These are phyloP conservation scores for Oscheius sp. DNA, from an alignment of 2,888 invertebrate genomes.

Conservation along the genomic window DNA sequence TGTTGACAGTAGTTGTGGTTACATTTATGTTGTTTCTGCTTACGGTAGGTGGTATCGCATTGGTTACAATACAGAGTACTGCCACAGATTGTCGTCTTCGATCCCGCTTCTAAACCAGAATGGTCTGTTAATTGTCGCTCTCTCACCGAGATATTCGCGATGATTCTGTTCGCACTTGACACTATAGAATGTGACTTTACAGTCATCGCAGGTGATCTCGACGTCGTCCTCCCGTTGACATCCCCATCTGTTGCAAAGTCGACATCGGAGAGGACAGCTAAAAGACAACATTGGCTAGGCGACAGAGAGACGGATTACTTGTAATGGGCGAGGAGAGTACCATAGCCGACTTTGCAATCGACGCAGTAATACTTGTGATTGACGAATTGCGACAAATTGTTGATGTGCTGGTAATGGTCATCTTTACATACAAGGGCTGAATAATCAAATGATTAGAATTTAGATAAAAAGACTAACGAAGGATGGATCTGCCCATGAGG, in stretches of 20 bases:
- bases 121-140: background rate
- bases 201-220: slow-evolving; percentile 29
- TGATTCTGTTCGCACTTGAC: slow-evolving; percentile 21
- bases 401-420: slow-evolving; percentile 23
- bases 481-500: slow-evolving; percentile 30
- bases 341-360: slow-evolving; percentile 16
- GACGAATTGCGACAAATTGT: slow-evolving; percentile 10
- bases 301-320: slow-evolving; percentile 7
- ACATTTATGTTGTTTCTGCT: slow-evolving; percentile 16
- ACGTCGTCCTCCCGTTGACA: slow-evolving; percentile 20
- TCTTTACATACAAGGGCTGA: slow-evolving; percentile 29
- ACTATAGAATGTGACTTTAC: slow-evolving; percentile 29
- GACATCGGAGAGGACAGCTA: slow-evolving; percentile 37
- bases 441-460: background rate
- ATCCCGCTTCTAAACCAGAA: background rate
- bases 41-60: slow-evolving; percentile 12
- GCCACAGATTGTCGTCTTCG: slow-evolving; percentile 10
- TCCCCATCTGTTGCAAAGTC: slow-evolving; percentile 16
- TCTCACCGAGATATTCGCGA: slow-evolving; percentile 7
- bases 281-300: background rate
- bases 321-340: slow-evolving; percentile 17
- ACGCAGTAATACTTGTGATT: slow-evolving; percentile 27
- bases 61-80: slow-evolving; percentile 22
- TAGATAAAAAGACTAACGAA: slow-evolving; percentile 10
- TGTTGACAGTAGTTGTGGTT: slow-evolving; percentile 24